Conservation (phyloP, 92 coral and sea anemone genomes). For the Porites evermanni region DNA sequence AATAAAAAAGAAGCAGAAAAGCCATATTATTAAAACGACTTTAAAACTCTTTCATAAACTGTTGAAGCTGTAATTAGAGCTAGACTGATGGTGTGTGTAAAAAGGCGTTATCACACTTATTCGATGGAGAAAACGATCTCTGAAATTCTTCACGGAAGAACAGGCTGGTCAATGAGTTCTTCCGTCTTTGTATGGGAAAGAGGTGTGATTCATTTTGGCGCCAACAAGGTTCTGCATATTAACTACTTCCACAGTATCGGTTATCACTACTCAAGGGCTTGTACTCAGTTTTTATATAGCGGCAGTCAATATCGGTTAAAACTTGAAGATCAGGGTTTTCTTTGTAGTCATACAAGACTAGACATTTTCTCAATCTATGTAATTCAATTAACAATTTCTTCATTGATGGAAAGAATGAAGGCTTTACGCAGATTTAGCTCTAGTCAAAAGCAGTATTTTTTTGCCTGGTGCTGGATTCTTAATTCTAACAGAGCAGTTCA, state of each 20-base stretch:
- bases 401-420: not conserved
- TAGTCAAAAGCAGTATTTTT: not conserved
- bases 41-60: no score
- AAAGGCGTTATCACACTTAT: not conserved
- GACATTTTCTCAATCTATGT: not conserved
- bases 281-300: not conserved
- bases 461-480: not conserved
- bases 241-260: not conserved
- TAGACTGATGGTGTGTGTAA: not conserved
- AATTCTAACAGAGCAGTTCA: not conserved
- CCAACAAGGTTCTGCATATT: not conserved
- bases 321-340: not conserved
- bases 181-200: not conserved
- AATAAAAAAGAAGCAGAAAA: not conserved
- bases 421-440: not conserved
- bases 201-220: not conserved
- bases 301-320: not conserved
- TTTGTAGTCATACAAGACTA: not conserved
- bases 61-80: no score
- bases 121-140: not conserved
- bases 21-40: not conserved
- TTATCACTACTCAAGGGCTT: not conserved
- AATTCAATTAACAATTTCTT: constrained; percentile 35
- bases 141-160: not conserved
- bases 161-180: not conserved